Percentiles rank a stretch among this genome's conserved stretches.
phyloP scores from a whole-genome alignment of 2,113 vertebrate species.

The Heterocephalus glaber region DNA sequence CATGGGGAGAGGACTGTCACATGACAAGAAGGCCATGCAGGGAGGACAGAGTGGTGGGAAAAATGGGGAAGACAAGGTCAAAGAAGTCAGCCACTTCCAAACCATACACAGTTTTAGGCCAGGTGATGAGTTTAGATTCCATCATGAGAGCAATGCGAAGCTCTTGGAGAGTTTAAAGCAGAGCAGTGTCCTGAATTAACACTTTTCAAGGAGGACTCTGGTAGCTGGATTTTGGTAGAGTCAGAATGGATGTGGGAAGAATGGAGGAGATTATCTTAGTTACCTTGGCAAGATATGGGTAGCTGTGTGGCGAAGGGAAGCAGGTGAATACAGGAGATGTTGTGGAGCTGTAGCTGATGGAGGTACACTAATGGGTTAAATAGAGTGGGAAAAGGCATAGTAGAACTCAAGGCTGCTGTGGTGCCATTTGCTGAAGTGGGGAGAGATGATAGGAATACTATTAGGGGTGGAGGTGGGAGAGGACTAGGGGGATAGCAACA shows the following conservation, averaged over 20 bases:
- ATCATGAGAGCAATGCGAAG: background rate
- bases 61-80: background rate
- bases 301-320: background rate
- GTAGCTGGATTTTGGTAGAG: background rate
- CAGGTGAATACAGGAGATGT: background rate
- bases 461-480: background rate
- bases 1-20: background rate
- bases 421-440: background rate
- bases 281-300: background rate
- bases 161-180: background rate
- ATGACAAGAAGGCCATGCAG: background rate
- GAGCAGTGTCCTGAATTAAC: background rate
- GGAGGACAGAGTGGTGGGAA: background rate
- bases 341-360: background rate
- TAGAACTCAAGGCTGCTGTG: background rate
- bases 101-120: too few species aligned
- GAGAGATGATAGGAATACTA: background rate
- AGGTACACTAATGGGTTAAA: background rate
- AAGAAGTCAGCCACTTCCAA: background rate
- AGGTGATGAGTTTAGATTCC: background rate
- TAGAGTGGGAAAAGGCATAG: background rate
- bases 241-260: background rate
- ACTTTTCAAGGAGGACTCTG: background rate
- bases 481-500: background rate
- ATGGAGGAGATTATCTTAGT: background rate